A percentile compares a stretch with the other conserved stretches of the same genome.
These are phyloP conservation scores for Tyto alba DNA, from an alignment of 2,113 vertebrate species.

Conservation along the genomic window DNA sequence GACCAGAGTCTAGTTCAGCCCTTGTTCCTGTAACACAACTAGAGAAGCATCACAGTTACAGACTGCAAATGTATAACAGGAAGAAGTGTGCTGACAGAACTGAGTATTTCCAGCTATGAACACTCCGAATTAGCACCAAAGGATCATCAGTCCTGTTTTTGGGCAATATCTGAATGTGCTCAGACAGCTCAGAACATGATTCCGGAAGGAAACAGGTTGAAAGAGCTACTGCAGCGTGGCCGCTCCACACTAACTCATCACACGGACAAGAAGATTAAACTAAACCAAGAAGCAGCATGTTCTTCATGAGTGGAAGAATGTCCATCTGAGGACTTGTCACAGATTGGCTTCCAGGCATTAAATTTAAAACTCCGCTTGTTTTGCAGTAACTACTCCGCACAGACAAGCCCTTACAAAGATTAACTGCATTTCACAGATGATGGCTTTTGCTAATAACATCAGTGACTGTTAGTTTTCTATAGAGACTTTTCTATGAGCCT, in stretches of 20 bases:
- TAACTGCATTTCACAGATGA: constrained; percentile 26
- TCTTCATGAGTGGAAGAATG: not conserved
- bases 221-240: not conserved
- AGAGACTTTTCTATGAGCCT: constrained; percentile 4
- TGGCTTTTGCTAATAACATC: constrained; percentile 24
- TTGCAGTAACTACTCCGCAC: not conserved
- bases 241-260: not conserved
- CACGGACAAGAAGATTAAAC: not conserved
- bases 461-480: constrained; percentile 15
- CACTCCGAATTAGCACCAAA: not conserved
- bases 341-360: not conserved
- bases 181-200: not conserved
- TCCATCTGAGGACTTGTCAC: not conserved
- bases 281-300: not conserved
- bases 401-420: not conserved
- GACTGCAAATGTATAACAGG: not conserved
- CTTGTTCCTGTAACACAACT: not conserved
- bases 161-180: not conserved
- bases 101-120: not conserved
- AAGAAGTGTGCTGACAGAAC: not conserved
- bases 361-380: not conserved
- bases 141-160: not conserved
- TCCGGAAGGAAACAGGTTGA: not conserved
- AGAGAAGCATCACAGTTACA: not conserved
- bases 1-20: not conserved